Evolutionary conservation across 2,113 vertebrate genomes (phyloP), one percentile per base, ranked within the genome.

Genomic region (Bolborhynchus lineola): DNA sequence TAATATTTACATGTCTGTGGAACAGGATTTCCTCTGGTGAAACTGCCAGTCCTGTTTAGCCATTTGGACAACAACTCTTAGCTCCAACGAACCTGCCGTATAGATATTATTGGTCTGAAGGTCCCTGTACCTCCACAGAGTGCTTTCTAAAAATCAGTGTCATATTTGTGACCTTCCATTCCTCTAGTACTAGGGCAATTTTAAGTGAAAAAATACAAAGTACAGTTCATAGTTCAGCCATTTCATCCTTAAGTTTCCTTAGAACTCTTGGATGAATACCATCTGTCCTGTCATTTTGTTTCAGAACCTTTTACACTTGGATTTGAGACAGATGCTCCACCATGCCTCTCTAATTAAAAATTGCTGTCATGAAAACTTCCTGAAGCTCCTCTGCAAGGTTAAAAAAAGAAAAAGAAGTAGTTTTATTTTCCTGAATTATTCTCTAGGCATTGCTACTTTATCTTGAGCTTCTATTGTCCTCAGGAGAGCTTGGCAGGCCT

Each of bases 271-370:
- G 62, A 96, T 94, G 87, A 93, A 94, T 94, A 93, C 92, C 92
- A 96, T 93, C 95, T 96, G 95, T 95, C 67, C 85, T 93, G 85
- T 95, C 87, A 87, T 89, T 94, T 90, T 87, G 53, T 82, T 95
- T 97, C 95, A 91, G 91, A 79, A 64, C 82, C 37, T 85, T 95
- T 95, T 76, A 79, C 62, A 64, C 87, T 90, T 88, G 90, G 75
- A 94, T 95, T 95, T 95, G 87, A 95, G 85, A 87, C 95, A 96
- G 87, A 95, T 96, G 90, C 82, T 95, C 83, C 44, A 55, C 82
- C 92, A 79, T 87, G 65, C 88, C 62, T 87, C 85, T 70, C 70
- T 82, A 39, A 50, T 97, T 92, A 87, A 64, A 84, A 87, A 33
- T 8, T 39, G 76, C 79, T 63, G 23, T 75, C 62, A 37, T 63